A percentile compares a stretch with the other conserved stretches of the same genome.
Conservation (phyloP, 2,888 invertebrate species). For the Agrotis ipsilon region DNA sequence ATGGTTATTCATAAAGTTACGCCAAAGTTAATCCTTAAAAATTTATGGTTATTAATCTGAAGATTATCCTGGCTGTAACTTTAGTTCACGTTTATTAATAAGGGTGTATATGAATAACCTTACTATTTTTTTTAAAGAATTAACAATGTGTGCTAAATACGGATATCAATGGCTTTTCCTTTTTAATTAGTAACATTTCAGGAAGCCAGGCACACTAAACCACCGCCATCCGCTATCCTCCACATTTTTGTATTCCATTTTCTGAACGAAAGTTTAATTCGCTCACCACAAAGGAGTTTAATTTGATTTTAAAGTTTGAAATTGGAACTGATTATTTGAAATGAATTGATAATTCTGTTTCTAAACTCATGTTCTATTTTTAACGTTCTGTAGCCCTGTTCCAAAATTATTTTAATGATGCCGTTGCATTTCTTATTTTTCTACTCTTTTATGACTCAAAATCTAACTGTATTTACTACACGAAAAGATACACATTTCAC, state of each 20-base stretch:
- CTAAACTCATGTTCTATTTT: constrained; percentile 33
- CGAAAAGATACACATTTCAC: too few relatives aligned
- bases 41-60: too few relatives aligned
- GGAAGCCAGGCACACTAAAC: constrained; percentile 2
- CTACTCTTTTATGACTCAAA: too few relatives aligned
- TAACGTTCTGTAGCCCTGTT: neutral
- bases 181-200: constrained; percentile 14
- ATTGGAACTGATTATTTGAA: constrained; percentile 20
- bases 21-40: too few relatives aligned
- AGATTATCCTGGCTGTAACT: too few relatives aligned
- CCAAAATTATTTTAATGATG: neutral
- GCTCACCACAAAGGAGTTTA: constrained; percentile 25
- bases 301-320: constrained; percentile 29
- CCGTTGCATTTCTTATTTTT: too few relatives aligned
- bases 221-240: neutral
- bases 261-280: neutral
- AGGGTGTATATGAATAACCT: too few relatives aligned
- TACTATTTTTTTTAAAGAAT: too few relatives aligned
- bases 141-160: too few relatives aligned
- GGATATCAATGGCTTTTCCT: neutral
- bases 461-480: too few relatives aligned
- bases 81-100: too few relatives aligned
- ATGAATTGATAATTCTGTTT: constrained; percentile 26
- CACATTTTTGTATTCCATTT: constrained; percentile 23
- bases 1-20: too few relatives aligned